Conservation (phyloP, 1,140 invertebrate genomes). For the Yoshiicerus persimilis region DNA sequence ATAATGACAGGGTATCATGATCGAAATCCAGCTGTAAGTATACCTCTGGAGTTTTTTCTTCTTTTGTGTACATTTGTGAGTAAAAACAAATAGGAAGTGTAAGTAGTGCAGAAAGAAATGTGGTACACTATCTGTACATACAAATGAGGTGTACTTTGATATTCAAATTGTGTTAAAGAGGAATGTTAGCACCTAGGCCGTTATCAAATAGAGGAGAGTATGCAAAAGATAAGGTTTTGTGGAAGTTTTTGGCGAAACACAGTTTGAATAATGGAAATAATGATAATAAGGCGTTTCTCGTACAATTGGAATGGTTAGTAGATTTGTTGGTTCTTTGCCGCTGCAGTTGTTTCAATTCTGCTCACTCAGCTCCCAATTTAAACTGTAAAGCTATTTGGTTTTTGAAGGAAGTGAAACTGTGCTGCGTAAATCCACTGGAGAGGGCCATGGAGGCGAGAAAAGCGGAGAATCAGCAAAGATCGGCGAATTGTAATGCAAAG, state of each 20-base stretch:
- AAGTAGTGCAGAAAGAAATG: neutral
- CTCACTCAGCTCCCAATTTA: neutral
- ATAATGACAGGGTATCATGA: neutral
- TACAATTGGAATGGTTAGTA: neutral
- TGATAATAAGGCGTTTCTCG: neutral
- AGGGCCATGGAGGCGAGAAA: neutral
- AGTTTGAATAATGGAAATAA: constrained; percentile 1
- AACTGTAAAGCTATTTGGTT: neutral
- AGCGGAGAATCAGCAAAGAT: neutral
- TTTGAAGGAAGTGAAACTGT: neutral
- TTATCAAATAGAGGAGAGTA: neutral
- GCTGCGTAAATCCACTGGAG: neutral
- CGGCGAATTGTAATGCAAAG: neutral
- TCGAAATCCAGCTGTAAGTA: neutral
- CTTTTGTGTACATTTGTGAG: neutral
- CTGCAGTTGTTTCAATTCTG: neutral
- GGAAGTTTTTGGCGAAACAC: neutral
- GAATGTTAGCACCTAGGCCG: neutral
- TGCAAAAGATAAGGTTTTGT: neutral
- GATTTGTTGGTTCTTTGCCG: neutral
- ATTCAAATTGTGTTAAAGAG: neutral
- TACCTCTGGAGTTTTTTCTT: neutral
- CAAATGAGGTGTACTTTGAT: neutral
- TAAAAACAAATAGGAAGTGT: neutral
- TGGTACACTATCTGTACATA: neutral